Evolutionary conservation across 2,113 vertebrate genomes (phyloP), one percentile per base, ranked within the genome.

Genomic region (Nycticebus coucang): DNA sequence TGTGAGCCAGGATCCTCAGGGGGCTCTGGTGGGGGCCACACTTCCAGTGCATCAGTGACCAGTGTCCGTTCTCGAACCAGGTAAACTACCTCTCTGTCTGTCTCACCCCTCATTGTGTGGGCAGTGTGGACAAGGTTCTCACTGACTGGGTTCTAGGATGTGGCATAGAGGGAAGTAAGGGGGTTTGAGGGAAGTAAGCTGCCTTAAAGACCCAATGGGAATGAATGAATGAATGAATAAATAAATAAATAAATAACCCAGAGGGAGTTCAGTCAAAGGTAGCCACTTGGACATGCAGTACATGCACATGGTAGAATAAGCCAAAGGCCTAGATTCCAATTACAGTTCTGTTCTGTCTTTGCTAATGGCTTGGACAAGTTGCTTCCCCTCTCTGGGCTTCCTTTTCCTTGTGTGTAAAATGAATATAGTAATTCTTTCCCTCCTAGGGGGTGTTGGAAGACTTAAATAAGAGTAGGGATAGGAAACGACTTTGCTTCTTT

Each of bases 51-150:
- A 75, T 99, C 99, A 0, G 99, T 99, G 96, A 99, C 99, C 0
- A 99, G 99, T 7, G 99, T 99, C 94, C 99, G 99, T 92, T 99
- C 99, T 15, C 99, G 99, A 0, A 98, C 99, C 85, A 99, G 99
- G 99, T 99, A 96, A 82, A 91, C 45, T 50, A 26, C 59, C 28
- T 89, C 59, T 50, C 93, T 86, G 33, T 18, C 19, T 79, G 17
- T 79, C 72, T 92, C n/a, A 3, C 11, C 28, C 50, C 14, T 85
- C 78, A 7, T 60, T n/a, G 45, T 64, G 84, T 55, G 69, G 22
- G 13, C 78, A 71, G 33, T 37, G 33, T 37, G 45, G 55, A 80
- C 35, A 53, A 41, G 33, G 55, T 59, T 50, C 10, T 72, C 14
- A 37, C 59, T 85, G 24, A 33, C 13, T 81, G 55, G 68, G 55